These are phyloP conservation scores for Apotomis capreana DNA, from an alignment of 2,888 invertebrate genomes.

Conservation along the genomic window DNA sequence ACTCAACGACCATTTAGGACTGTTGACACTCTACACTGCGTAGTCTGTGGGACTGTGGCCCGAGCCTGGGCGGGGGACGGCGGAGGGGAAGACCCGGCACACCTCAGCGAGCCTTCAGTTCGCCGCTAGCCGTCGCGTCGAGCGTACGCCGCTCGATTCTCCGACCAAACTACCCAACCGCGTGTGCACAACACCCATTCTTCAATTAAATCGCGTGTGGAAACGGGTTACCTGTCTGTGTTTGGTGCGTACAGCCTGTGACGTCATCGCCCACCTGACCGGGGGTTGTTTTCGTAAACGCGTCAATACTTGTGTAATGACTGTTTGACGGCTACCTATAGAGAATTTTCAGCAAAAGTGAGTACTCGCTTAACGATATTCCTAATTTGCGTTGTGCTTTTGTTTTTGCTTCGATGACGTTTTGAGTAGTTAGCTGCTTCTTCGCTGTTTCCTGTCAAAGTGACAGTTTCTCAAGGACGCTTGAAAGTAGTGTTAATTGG, in stretches of 20 bases:
- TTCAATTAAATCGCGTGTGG: constrained; percentile 69
- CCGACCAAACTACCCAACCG: constrained; percentile 51
- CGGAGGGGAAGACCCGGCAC: constrained; percentile 60
- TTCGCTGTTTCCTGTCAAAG: neutral
- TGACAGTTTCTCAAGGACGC: neutral
- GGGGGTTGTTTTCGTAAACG: constrained; percentile 48
- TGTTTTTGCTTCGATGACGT: constrained; percentile 39
- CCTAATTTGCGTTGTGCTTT: constrained; percentile 41
- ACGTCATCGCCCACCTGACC: constrained; percentile 49
- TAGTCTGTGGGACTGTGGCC: constrained; percentile 51
- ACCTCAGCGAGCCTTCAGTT: constrained; percentile 71
- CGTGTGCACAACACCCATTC: constrained; percentile 68
- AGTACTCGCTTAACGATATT: constrained; percentile 50
- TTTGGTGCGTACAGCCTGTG: constrained; percentile 55
- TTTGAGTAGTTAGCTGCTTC: constrained; percentile 42
- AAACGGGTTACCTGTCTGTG: constrained; percentile 49
- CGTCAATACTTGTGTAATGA: constrained; percentile 57
- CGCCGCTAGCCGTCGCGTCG: constrained; percentile 56
- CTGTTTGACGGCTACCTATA: constrained; percentile 52
- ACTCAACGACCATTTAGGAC: constrained; percentile 11
- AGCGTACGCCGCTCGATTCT: constrained; percentile 50
- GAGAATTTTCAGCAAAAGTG: constrained; percentile 60
- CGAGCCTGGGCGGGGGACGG: constrained; percentile 70
- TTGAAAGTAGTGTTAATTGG: neutral
- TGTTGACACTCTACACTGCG: constrained; percentile 54